Percentiles rank a stretch among this genome's conserved stretches.
Conservation (phyloP, 1,140 invertebrate genomes). For the Paracyclopina nana region DNA sequence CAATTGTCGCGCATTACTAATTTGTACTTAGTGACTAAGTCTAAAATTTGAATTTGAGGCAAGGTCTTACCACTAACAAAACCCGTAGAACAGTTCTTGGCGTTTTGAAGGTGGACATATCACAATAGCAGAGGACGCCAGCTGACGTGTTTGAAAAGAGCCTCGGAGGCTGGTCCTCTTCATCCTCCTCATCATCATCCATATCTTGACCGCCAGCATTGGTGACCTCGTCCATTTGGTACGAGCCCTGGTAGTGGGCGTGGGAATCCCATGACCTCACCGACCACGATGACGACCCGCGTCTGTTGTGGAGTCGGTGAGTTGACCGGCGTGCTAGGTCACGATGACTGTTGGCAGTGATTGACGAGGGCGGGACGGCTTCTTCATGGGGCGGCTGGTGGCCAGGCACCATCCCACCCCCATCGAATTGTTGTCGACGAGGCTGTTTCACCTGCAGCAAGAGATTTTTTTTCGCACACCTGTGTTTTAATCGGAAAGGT, state of each 20-base stretch:
- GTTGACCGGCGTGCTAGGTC: not conserved
- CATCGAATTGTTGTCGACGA: too few species aligned
- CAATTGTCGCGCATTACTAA: too few species aligned
- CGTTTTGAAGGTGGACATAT: conserved; percentile 15
- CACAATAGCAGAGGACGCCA: conserved; percentile 16
- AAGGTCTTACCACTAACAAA: conserved; percentile 15
- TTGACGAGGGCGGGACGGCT: not conserved
- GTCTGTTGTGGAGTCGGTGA: not conserved
- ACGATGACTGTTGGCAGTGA: not conserved
- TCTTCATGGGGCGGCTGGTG: too few species aligned
- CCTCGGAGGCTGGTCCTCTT: not conserved
- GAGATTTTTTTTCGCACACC: too few species aligned
- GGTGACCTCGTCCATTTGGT: not conserved
- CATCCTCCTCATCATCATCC: not conserved
- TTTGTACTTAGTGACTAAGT: too few species aligned
- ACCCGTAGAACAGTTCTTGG: conserved; percentile 17
- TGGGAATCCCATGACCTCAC: conserved; percentile 14
- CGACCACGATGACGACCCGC: conserved; percentile 1
- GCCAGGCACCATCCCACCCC: too few species aligned
- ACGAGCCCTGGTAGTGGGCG: conserved; percentile 10
- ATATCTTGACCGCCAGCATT: not conserved
- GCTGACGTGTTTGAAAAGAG: not conserved
- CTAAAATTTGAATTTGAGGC: too few species aligned
- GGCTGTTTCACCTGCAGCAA: too few species aligned
- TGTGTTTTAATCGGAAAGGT: too few species aligned